Evolutionary conservation across 2,113 vertebrate genomes (phyloP).

Genomic region (Mastomys coucha): DNA sequence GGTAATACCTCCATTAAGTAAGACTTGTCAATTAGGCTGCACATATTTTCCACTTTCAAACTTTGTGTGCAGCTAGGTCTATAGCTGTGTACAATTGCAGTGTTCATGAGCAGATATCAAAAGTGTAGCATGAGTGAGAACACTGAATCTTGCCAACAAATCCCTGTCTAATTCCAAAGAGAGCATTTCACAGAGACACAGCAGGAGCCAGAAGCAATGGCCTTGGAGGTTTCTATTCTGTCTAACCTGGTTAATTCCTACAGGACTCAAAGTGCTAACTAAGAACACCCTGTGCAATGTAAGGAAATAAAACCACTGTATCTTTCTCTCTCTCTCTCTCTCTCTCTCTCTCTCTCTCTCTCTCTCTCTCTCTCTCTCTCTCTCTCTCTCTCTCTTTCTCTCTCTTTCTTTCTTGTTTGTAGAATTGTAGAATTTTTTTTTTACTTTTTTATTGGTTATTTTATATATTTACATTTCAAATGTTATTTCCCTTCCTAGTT

Average conservation of each 20-base stretch:
- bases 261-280: not conserved
- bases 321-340: no score
- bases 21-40: not conserved
- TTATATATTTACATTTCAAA: no score
- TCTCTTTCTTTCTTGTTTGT: no score
- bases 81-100: not conserved
- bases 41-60: slow-evolving; percentile 4
- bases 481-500: no score
- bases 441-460: no score
- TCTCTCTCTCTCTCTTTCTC: no score
- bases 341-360: no score
- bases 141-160: not conserved
- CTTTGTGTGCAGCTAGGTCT: slow-evolving; percentile 1
- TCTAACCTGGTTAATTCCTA: not conserved
- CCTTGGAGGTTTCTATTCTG: not conserved
- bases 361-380: no score
- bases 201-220: not conserved
- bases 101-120: not conserved
- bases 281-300: not conserved
- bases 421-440: no score
- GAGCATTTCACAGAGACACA: not conserved
- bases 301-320: not conserved
- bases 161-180: not conserved
- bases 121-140: slow-evolving; percentile 1
- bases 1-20: not conserved